Evolutionary conservation across 2,113 vertebrate species (phyloP).

Genomic region (Tapirus terrestris): DNA sequence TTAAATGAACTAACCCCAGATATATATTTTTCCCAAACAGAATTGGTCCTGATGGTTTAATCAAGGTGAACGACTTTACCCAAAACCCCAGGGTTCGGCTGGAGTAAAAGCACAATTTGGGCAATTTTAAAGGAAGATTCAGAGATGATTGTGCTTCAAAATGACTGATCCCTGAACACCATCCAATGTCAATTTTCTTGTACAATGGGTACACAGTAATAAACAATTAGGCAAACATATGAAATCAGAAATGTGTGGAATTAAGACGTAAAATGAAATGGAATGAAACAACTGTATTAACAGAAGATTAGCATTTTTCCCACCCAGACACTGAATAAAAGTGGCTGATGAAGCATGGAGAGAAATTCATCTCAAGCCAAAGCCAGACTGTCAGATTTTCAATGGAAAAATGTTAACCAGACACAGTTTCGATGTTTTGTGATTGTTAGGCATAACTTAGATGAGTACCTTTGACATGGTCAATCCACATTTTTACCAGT

Average conservation of each 20-base stretch:
- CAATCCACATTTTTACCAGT: not conserved
- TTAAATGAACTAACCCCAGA: constrained; percentile 40
- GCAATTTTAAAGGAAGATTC: constrained; percentile 73
- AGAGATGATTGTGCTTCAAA: constrained; percentile 69
- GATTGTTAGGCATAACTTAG: not conserved
- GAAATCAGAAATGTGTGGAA: constrained; percentile 53
- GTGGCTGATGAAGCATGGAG: not conserved
- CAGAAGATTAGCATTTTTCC: constrained; percentile 3
- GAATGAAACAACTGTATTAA: not conserved
- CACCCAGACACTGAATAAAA: not conserved
- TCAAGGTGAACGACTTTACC: constrained; percentile 86
- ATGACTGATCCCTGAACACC: constrained; percentile 60
- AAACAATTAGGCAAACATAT: constrained; percentile 79
- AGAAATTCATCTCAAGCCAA: not conserved
- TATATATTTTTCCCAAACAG: constrained; percentile 75
- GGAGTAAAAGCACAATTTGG: constrained; percentile 77
- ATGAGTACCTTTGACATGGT: not conserved
- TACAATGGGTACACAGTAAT: constrained; percentile 74
- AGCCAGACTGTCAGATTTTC: not conserved
- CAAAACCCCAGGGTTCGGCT: constrained; percentile 84
- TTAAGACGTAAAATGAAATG: not conserved
- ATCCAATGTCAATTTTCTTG: constrained; percentile 77
- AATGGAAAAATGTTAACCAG: not conserved
- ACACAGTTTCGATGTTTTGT: not conserved
- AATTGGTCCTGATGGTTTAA: constrained; percentile 84